Evolutionary conservation across 1,140 invertebrate species (phyloP).

Genomic region (Drosophila sucinea): DNA sequence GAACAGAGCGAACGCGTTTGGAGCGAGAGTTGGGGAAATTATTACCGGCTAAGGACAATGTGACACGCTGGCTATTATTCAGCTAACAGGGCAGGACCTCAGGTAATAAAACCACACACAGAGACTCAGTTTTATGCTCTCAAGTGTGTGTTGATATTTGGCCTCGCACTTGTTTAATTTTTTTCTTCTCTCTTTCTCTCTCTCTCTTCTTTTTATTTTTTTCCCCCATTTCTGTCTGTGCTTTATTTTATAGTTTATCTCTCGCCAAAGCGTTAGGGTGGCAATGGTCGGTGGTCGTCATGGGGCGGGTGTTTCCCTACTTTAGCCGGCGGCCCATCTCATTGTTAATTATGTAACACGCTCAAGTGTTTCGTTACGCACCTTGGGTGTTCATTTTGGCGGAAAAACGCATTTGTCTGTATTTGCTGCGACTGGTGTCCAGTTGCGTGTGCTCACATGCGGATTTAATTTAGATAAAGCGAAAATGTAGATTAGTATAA

Average conservation of each 20-base stretch:
- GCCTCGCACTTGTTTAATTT: constrained; percentile 26
- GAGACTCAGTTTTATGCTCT: constrained; percentile 58
- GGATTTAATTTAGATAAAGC: constrained; percentile 72
- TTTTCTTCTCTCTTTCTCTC: constrained; percentile 4
- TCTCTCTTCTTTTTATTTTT: background rate
- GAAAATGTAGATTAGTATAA: constrained; percentile 68
- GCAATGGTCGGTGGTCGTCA: background rate
- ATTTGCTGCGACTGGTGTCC: constrained; percentile 1
- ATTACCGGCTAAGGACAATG: constrained; percentile 75
- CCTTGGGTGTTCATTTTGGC: constrained; percentile 49
- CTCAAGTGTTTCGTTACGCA: constrained; percentile 72
- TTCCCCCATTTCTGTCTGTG: constrained; percentile 20
- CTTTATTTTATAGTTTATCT: constrained; percentile 78
- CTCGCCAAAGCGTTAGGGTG: constrained; percentile 52
- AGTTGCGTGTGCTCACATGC: constrained; percentile 60
- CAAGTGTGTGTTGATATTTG: constrained; percentile 66
- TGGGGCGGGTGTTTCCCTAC: constrained; percentile 24
- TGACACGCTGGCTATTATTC: constrained; percentile 67
- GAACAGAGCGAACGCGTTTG: constrained; percentile 63
- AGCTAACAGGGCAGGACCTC: constrained; percentile 31
- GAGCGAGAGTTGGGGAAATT: constrained; percentile 65
- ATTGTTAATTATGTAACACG: constrained; percentile 73
- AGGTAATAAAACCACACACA: constrained; percentile 22
- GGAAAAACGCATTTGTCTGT: constrained; percentile 48
- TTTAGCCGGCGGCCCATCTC: constrained; percentile 22